These are phyloP conservation scores for Halcyon leucocephala DNA, from an alignment of 2,797 vertebrate genomes.

Conservation along the genomic window DNA sequence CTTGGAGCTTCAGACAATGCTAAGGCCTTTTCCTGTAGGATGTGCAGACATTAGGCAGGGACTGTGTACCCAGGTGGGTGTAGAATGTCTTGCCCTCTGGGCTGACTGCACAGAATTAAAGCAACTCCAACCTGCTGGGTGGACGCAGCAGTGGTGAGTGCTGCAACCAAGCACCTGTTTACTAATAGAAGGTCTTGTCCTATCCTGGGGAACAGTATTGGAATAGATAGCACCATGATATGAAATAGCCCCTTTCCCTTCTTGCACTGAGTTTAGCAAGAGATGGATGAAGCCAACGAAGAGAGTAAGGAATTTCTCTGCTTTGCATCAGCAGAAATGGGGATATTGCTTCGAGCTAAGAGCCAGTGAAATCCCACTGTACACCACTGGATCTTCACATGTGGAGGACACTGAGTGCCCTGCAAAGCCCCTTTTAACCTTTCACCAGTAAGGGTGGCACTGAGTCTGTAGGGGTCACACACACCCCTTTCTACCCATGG, in stretches of 20 bases:
- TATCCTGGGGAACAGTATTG: background rate
- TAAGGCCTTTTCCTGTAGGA: background rate
- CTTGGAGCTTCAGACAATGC: background rate
- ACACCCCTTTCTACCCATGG: background rate
- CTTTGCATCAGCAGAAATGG: background rate
- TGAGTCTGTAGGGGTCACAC: accelerated
- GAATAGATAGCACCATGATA: background rate
- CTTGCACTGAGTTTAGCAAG: background rate
- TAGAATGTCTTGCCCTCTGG: background rate
- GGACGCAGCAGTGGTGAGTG: background rate
- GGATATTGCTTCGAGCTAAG: background rate
- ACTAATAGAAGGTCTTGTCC: background rate
- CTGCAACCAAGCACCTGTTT: background rate
- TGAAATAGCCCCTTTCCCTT: background rate
- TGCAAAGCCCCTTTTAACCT: background rate
- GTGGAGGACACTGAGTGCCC: background rate
- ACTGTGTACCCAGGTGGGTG: background rate
- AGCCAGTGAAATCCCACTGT: background rate
- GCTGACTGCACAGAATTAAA: background rate
- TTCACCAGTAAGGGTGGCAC: background rate
- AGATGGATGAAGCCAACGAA: background rate
- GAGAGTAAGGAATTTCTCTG: background rate
- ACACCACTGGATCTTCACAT: background rate
- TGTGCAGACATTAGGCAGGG: background rate
- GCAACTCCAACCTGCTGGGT: background rate